Evolutionary conservation across 1,140 invertebrate species (phyloP), one percentile per base, ranked within the genome.

Genomic region (Plutomurus gul): DNA sequence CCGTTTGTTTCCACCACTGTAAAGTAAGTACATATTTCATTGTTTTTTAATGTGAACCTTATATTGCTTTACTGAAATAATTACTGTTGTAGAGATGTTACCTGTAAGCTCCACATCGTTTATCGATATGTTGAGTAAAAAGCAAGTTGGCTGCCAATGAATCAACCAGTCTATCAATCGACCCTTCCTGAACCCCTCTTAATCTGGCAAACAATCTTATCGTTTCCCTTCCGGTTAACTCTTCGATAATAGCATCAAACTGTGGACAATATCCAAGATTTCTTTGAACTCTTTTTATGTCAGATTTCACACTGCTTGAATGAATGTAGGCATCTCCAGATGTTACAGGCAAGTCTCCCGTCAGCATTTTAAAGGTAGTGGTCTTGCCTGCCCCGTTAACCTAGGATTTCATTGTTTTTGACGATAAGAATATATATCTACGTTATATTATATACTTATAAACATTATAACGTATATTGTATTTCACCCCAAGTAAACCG

Each of bases 281-380:
- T 46, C 76, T 65, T 16, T 84, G 82, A 46, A 90, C 89, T 56
- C 88, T 84, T 82, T 86, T 87, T 10, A 89, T 86, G 49, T 90
- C 78, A 7, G 80, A 84, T 33, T 86, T 86, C 4, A 89, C 85
- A 76, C 87, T 87, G 84, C 86, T 86, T 4, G 86, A 85, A 81
- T 87, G 86, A 4, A 91, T 84, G 82, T 82, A 88, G 76, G 91
- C 90, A 84, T 88, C 87, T 18, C 93, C 93, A 30, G 85, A 86
- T 16, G 91, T 90, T 5, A 91, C 86, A 39, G 86, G 83, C 43
- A 91, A 88, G 85, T 94, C 93, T 13, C 95, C 96, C 1, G 95
- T 96, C 76, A 96, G 86, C 93, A 96, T 95, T 85, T 93, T 92
- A 85, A 96, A 96, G 0, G 93, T 95, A 4, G 93, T 93, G 3